A percentile compares a stretch with the other conserved stretches of the same genome.
Conservation (phyloP, 1,140 invertebrate genomes). For the Hesperophylax magnus region DNA sequence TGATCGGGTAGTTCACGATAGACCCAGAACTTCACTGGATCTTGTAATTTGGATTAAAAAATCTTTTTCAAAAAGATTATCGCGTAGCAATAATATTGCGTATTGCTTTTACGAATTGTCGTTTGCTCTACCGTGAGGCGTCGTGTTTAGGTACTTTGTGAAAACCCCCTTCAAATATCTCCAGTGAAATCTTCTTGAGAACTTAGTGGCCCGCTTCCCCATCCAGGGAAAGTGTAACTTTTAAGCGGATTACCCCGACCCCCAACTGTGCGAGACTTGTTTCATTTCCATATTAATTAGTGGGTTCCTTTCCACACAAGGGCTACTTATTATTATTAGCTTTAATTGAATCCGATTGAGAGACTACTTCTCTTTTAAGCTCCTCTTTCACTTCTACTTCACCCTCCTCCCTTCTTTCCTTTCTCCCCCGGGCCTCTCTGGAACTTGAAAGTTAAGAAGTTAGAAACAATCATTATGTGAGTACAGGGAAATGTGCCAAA, state of each 20-base stretch:
- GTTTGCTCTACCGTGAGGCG: too few relatives aligned
- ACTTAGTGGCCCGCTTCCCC: slow-evolving; percentile 16
- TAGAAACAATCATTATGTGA: too few relatives aligned
- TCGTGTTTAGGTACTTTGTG: not conserved
- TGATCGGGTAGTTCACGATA: too few relatives aligned
- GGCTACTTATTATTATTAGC: slow-evolving; percentile 43
- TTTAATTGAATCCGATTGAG: slow-evolving; percentile 40
- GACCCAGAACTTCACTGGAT: too few relatives aligned
- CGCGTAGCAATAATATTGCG: too few relatives aligned
- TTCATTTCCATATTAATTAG: slow-evolving; percentile 56
- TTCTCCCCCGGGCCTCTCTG: not conserved
- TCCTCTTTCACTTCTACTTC: too few relatives aligned
- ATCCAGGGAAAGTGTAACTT: slow-evolving; percentile 52
- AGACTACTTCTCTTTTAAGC: not conserved
- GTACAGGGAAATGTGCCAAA: too few relatives aligned
- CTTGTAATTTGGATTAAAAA: too few relatives aligned
- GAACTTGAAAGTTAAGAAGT: too few relatives aligned
- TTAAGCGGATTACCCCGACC: slow-evolving; percentile 49
- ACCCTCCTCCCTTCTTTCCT: not conserved
- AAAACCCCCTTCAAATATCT: slow-evolving; percentile 32
- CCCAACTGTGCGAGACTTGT: slow-evolving; percentile 42
- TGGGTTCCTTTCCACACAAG: slow-evolving; percentile 43
- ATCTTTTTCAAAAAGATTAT: too few relatives aligned
- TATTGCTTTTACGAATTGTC: too few relatives aligned
- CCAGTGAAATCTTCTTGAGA: slow-evolving; percentile 8